phyloP scores from a whole-genome alignment of 2,888 invertebrate genomes.

The Drosophila anceps region DNA sequence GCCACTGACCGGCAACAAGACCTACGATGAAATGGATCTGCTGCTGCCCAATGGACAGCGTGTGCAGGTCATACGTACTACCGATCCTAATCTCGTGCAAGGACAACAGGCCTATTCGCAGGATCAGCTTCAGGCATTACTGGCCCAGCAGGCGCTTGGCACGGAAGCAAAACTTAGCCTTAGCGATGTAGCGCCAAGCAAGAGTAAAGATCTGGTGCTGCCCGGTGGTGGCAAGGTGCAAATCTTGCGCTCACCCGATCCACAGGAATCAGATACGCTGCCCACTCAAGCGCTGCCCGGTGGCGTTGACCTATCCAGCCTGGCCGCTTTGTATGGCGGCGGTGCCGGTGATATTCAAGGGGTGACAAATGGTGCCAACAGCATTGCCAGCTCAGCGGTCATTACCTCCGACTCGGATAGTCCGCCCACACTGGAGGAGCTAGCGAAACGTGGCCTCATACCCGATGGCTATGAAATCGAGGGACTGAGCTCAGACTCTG shows the following conservation, averaged over 20 bases:
- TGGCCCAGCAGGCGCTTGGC: constrained; percentile 75
- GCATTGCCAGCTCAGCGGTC: constrained; percentile 85
- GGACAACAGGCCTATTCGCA: constrained; percentile 86
- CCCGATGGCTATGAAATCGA: constrained; percentile 94
- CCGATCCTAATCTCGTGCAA: constrained; percentile 89
- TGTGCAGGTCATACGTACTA: constrained; percentile 90
- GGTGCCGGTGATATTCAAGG: constrained; percentile 72
- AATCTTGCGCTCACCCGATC: constrained; percentile 89
- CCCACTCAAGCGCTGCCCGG: constrained; percentile 81
- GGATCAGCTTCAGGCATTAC: constrained; percentile 85
- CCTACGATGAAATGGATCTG: constrained; percentile 90
- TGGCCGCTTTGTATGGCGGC: constrained; percentile 83
- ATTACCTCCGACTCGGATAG: constrained; percentile 86
- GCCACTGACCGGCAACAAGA: constrained; percentile 88
- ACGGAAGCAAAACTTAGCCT: constrained; percentile 66
- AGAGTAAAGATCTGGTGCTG: constrained; percentile 89
- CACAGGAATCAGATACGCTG: constrained; percentile 86
- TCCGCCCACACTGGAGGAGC: constrained; percentile 91
- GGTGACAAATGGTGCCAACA: constrained; percentile 79
- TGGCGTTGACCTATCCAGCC: constrained; percentile 82
- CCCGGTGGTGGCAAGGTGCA: constrained; percentile 91
- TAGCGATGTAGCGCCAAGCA: constrained; percentile 79
- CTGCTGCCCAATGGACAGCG: constrained; percentile 91
- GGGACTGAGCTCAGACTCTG: constrained; percentile 89
- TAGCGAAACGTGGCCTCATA: constrained; percentile 90